Conservation (phyloP, 2,113 vertebrate species). For the Cercopithecus mona region DNA sequence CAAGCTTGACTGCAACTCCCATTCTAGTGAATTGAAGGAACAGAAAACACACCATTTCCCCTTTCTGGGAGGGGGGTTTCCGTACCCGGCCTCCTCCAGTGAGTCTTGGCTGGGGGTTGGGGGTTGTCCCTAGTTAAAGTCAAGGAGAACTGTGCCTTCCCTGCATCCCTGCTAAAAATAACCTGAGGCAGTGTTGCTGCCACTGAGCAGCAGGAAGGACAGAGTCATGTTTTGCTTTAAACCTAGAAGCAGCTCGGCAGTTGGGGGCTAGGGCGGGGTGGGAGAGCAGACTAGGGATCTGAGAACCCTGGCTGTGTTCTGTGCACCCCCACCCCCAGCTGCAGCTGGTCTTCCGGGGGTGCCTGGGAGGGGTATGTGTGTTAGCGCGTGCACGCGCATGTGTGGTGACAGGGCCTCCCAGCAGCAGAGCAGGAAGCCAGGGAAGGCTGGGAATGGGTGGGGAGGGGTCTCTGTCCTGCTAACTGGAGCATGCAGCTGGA, state of each 20-base stretch:
- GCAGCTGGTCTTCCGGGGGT: neutral
- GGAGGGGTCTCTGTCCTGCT: constrained; percentile 55
- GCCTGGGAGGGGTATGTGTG: neutral
- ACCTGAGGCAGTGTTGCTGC: neutral
- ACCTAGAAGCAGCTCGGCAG: constrained; percentile 28
- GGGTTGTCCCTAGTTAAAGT: constrained; percentile 17
- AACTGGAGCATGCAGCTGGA: neutral
- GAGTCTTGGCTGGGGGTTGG: neutral
- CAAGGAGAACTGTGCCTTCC: constrained; percentile 43
- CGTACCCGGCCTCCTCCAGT: neutral
- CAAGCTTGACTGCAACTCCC: neutral
- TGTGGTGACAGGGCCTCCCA: neutral
- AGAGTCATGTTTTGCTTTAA: constrained; percentile 43
- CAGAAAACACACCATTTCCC: constrained; percentile 60
- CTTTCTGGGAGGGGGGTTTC: constrained; percentile 64
- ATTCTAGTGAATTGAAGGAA: constrained; percentile 35
- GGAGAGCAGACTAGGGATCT: neutral
- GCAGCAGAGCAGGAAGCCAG: constrained; percentile 25
- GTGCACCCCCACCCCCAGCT: neutral
- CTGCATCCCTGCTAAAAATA: constrained; percentile 61
- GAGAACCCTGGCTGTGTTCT: neutral
- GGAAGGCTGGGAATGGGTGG: neutral
- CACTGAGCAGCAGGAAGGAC: constrained; percentile 17
- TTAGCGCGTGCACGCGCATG: neutral
- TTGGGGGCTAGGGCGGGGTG: neutral